Evolutionary conservation across 2,888 invertebrate genomes (phyloP).

Genomic region (Himalopsyche japonica): DNA sequence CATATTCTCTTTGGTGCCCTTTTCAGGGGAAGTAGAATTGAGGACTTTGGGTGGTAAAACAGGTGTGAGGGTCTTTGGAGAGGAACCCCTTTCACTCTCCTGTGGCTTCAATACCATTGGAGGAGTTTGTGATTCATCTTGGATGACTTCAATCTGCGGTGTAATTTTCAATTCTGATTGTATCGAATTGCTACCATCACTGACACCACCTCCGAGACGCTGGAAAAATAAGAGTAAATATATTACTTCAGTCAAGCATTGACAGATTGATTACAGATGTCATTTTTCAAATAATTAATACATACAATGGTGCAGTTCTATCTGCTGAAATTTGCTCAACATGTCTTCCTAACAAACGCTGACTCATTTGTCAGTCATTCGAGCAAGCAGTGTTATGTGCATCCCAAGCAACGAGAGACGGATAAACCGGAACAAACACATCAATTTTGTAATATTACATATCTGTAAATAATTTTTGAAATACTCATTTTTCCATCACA

Average conservation of each 20-base stretch:
- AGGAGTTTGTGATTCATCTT: constrained; percentile 35
- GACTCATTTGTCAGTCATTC: too few species aligned
- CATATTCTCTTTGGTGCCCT: constrained; percentile 44
- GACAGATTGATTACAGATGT: too few species aligned
- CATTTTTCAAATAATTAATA: too few species aligned
- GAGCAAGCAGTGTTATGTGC: neutral
- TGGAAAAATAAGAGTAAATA: constrained; percentile 43
- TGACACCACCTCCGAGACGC: constrained; percentile 58
- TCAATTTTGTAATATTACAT: too few species aligned
- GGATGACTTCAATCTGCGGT: constrained; percentile 9
- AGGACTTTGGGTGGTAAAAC: constrained; percentile 1
- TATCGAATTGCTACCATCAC: constrained; percentile 59
- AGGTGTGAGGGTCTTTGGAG: constrained; percentile 8
- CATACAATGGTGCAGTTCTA: too few species aligned
- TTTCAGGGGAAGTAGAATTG: constrained; percentile 41
- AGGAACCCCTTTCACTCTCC: neutral
- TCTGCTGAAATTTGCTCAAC: too few species aligned
- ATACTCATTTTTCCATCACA: too few species aligned
- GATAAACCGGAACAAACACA: neutral
- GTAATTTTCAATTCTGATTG: constrained; percentile 33
- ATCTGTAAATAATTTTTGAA: too few species aligned
- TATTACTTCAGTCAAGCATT: too few species aligned
- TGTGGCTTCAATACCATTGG: constrained; percentile 14
- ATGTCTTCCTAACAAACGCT: too few species aligned
- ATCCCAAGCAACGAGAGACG: neutral